A percentile compares a stretch with the other conserved stretches of the same genome.
Evolutionary conservation across 1,140 invertebrate genomes (phyloP).

Genomic region (Drosophila ironensis): DNA sequence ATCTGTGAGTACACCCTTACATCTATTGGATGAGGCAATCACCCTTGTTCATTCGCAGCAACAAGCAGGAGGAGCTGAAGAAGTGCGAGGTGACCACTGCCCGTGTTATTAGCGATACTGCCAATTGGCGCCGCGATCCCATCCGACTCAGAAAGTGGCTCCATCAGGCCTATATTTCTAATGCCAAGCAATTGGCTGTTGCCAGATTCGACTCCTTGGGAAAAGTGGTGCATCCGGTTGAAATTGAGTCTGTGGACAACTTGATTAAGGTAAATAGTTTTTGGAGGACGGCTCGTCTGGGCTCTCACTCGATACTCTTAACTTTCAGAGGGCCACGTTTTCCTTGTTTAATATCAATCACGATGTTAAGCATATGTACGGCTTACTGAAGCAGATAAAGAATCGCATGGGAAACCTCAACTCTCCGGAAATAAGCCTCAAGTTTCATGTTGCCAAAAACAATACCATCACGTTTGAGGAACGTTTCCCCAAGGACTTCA

Average conservation of each 20-base stretch:
- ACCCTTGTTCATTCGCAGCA: background rate
- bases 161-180: background rate
- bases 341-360: background rate
- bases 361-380: background rate
- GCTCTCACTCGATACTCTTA: too few species aligned
- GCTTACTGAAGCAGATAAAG: background rate
- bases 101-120: fast-evolving
- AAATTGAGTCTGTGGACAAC: background rate
- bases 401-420: background rate
- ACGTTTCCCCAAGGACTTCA: background rate
- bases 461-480: background rate
- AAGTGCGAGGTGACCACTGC: background rate
- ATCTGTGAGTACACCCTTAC: constrained; percentile 13
- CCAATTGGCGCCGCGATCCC: background rate
- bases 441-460: background rate
- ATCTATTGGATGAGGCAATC: background rate
- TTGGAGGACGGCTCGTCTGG: too few species aligned
- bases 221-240: background rate
- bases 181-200: background rate
- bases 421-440: background rate
- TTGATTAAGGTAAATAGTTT: background rate
- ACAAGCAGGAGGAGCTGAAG: constrained; percentile 6
- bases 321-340: background rate
- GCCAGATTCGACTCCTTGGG: background rate
- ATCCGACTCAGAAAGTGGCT: background rate